phyloP scores from a whole-genome alignment of 2,797 vertebrate species.

The Etheostoma perlongum region DNA sequence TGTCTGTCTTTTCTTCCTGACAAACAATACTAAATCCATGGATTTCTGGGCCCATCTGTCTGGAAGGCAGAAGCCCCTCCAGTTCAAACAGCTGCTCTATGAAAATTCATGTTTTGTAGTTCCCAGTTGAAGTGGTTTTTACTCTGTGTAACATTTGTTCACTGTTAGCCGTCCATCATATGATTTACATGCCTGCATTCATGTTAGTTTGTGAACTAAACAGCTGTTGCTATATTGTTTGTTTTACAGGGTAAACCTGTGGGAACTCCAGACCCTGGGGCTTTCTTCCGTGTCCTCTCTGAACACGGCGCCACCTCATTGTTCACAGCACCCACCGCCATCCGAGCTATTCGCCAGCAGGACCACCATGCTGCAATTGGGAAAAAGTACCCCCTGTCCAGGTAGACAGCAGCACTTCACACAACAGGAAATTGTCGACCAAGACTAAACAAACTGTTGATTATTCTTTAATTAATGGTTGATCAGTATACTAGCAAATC shows the following conservation, averaged over 20 bases:
- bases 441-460: not conserved
- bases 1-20: constrained; percentile 39
- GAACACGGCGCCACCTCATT: constrained; percentile 90
- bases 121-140: constrained; percentile 4
- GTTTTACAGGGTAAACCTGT: constrained; percentile 94
- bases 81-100: constrained; percentile 63
- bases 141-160: not conserved
- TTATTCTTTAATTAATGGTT: not conserved
- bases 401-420: constrained; percentile 77
- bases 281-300: constrained; percentile 94
- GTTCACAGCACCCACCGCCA: constrained; percentile 96
- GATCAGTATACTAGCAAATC: not conserved
- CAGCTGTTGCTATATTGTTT: constrained; percentile 9
- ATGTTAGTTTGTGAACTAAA: constrained; percentile 6
- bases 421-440: not conserved
- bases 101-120: constrained; percentile 52
- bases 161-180: not conserved
- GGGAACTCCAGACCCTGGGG: constrained; percentile 94
- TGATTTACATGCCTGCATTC: not conserved
- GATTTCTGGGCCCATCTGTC: constrained; percentile 54
- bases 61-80: constrained; percentile 43
- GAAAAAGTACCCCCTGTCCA: constrained; percentile 88
- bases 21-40: constrained; percentile 37
- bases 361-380: constrained; percentile 89
- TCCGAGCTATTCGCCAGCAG: constrained; percentile 96